phyloP scores from a whole-genome alignment of 2,113 vertebrate genomes.

The Tupaia chinensis region DNA sequence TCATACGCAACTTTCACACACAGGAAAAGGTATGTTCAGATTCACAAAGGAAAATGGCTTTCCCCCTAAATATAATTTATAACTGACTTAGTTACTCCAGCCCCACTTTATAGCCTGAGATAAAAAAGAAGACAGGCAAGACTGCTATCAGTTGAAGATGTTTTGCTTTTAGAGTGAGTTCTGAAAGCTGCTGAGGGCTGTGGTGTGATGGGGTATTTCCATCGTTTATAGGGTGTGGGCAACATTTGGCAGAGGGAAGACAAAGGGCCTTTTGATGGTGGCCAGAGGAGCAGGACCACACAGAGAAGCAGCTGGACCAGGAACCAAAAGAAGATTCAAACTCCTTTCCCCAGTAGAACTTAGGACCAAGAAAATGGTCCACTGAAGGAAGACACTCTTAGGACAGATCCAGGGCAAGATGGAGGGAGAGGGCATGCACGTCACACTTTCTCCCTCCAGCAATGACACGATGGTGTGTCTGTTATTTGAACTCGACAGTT shows the following conservation, averaged over 20 bases:
- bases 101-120: background rate
- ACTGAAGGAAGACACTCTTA: background rate
- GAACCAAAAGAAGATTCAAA: background rate
- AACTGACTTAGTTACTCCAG: background rate
- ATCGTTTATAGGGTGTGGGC: background rate
- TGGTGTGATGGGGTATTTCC: constrained; percentile 45
- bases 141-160: constrained; percentile 29
- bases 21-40: background rate
- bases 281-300: constrained; percentile 28
- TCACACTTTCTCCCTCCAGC: background rate
- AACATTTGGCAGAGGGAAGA: background rate
- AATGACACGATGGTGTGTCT: background rate
- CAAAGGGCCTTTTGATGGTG: constrained; percentile 55
- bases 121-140: constrained; percentile 30
- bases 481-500: background rate
- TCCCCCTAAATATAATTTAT: background rate
- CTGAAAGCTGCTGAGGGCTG: background rate
- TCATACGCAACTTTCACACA: background rate
- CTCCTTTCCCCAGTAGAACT: background rate
- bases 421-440: background rate
- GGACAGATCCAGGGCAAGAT: background rate
- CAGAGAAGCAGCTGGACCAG: background rate
- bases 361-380: background rate
- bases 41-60: constrained; percentile 54
- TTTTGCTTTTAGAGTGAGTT: background rate